Percentiles rank a stretch among this genome's conserved stretches.
These are phyloP conservation scores for Electrophaes corylata DNA, from an alignment of 2,888 invertebrate species.

Conservation along the genomic window DNA sequence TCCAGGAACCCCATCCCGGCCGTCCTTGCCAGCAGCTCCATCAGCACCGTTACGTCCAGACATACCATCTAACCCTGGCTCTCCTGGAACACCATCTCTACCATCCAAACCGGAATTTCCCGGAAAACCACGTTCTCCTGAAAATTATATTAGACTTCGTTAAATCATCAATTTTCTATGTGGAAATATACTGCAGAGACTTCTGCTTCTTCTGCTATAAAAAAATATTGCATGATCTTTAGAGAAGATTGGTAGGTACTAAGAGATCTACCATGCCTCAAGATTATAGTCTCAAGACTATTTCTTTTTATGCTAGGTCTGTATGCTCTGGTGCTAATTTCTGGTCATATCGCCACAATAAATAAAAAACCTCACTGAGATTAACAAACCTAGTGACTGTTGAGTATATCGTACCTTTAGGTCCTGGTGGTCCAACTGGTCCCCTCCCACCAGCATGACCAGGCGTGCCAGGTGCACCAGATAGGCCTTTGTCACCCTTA, in stretches of 20 bases:
- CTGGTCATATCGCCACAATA: too few relatives aligned
- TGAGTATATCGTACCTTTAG: constrained; percentile 69
- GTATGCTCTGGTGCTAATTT: not conserved
- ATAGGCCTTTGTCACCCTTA: constrained; percentile 86
- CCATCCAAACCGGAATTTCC: constrained; percentile 92
- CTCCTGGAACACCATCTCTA: constrained; percentile 94
- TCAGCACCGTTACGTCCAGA: constrained; percentile 94
- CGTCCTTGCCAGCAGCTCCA: constrained; percentile 90
- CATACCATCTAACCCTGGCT: constrained; percentile 94
- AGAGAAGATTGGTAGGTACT: too few relatives aligned
- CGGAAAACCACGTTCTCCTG: constrained; percentile 88
- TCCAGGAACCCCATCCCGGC: constrained; percentile 88
- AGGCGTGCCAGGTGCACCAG: constrained; percentile 88
- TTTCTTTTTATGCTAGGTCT: too few relatives aligned
- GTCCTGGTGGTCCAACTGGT: constrained; percentile 85
- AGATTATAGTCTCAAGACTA: too few relatives aligned
- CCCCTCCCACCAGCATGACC: constrained; percentile 89
- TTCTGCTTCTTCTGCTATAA: too few relatives aligned
- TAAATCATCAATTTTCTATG: not conserved
- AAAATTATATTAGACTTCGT: constrained; percentile 27
- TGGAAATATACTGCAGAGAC: too few relatives aligned
- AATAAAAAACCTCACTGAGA: too few relatives aligned
- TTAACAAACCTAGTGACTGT: not conserved
- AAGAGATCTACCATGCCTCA: too few relatives aligned
- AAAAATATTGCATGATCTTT: too few relatives aligned